Base-by-base conservation (phyloP, 2,797 vertebrate species). In the Valencia hispanica region DNA sequence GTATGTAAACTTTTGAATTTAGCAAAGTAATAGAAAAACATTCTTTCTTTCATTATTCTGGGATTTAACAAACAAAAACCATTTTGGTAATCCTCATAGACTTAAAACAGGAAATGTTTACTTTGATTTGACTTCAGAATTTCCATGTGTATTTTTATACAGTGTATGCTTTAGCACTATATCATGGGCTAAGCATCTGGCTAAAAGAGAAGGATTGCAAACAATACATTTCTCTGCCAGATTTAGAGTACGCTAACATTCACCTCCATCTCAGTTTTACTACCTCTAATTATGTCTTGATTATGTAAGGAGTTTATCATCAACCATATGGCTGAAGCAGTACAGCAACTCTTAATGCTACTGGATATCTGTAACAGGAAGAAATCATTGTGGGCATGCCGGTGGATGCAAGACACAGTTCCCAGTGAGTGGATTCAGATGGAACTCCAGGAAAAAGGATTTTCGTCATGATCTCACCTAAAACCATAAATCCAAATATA, bases 281-380 rank as follows among this genome's bases (percentile, higher is more conserved):
- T 34, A 47, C 48, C 17, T 74, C 45, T 45, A n/a, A 72, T 79
- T 61, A 76, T 45, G 14, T 66, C 22, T 25, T 34, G 18, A 36
- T 77, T 59, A 68, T 22, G 20, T 53, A 70, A 77, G 55, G n/a
- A 18, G 57, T 70, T 68, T 30, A 51, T 72, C 41, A 57, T 43
- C 11, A 69, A 34, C 71, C 30, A 14, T 30, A 53, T 61, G 57
- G n/a, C 55, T 51, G 50, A 66, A 70, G 43, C 36, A 5, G 65
- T 30, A 27, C 18, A 61, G 55, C 53, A 74, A 84, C 73, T 72
- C 83, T 59, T 39, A 70, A 61, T 72, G 70, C n/a, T 36, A 71
- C n/a, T 32, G 65, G 75, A 79, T 84, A 79, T 81, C 59, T 82
- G 74, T 57, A 71, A 79, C 57, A 36, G 30, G 77, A 71, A 71